Conservation (phyloP, 2,113 vertebrate genomes). For the Haemorhous mexicanus region DNA sequence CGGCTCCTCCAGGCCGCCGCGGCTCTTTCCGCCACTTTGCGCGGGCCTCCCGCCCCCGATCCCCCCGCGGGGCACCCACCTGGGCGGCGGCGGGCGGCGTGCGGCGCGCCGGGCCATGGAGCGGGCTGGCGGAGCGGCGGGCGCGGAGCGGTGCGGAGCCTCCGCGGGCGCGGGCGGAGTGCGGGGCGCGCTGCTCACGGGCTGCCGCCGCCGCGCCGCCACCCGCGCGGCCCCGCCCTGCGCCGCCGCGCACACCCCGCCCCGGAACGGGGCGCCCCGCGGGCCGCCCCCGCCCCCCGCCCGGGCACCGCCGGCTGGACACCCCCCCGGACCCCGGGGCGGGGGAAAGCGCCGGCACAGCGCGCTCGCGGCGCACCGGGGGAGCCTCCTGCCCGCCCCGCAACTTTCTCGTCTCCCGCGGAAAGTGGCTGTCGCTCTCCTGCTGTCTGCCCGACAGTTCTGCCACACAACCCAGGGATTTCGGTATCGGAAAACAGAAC, state of each 20-base stretch:
- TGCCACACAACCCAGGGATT: neutral
- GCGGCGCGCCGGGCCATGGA: neutral
- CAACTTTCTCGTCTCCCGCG: neutral
- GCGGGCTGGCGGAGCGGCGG: neutral
- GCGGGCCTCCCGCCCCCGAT: neutral
- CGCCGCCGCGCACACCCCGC: too few relatives aligned
- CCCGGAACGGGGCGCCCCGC: too few relatives aligned
- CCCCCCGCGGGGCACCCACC: neutral
- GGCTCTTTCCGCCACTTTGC: neutral
- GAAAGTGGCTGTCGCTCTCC: neutral
- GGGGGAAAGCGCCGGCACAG: neutral
- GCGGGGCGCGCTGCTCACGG: too few relatives aligned
- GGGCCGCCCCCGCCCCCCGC: too few relatives aligned
- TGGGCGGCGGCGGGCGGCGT: neutral
- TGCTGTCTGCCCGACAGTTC: neutral
- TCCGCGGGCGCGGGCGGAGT: too few relatives aligned
- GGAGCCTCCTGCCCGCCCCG: neutral
- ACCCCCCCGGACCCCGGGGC: neutral
- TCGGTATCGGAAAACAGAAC: accelerated
- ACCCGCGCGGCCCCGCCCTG: too few relatives aligned
- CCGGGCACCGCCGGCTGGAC: neutral
- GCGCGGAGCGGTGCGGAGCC: too few relatives aligned
- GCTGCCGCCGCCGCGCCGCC: too few relatives aligned
- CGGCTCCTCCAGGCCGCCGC: neutral
- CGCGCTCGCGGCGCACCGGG: neutral